Evolutionary conservation across 2,888 invertebrate genomes (phyloP).

Genomic region (Stenolophus ochropezus): DNA sequence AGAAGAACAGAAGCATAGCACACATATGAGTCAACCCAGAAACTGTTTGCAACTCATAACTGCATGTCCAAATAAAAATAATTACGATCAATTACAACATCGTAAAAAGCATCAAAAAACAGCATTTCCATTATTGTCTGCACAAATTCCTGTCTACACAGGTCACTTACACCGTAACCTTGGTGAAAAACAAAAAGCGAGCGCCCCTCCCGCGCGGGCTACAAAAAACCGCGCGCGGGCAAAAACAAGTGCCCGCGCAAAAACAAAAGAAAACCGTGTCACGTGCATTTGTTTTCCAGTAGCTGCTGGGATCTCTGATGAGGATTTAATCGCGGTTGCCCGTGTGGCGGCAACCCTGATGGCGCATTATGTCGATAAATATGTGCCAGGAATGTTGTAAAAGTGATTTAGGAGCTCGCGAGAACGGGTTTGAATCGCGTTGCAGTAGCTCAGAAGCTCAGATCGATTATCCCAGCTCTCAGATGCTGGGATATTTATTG

Average conservation of each 20-base stretch:
- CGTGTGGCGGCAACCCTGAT: conserved; percentile 23
- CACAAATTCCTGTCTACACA: conserved; percentile 55
- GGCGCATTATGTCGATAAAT: conserved; percentile 41
- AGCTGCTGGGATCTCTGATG: conserved; percentile 30
- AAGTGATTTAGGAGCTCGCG: conserved; percentile 24
- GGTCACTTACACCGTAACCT: conserved; percentile 58
- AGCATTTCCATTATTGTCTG: conserved; percentile 58
- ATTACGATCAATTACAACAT: conserved; percentile 42
- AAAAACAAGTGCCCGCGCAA: conserved; percentile 30
- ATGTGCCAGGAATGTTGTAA: conserved; percentile 42
- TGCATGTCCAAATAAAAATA: conserved; percentile 46
- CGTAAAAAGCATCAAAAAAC: conserved; percentile 33
- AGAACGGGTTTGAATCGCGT: conserved; percentile 27
- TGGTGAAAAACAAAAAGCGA: conserved; percentile 53
- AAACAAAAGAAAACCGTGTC: conserved; percentile 43
- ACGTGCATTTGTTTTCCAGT: conserved; percentile 52
- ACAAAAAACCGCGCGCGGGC: conserved; percentile 14
- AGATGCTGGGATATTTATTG: conserved; percentile 21
- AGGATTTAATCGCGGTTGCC: conserved; percentile 41
- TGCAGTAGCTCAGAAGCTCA: background rate
- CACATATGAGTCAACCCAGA: conserved; percentile 17
- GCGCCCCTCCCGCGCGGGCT: conserved; percentile 13
- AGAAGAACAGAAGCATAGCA: background rate
- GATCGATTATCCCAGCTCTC: conserved; percentile 1
- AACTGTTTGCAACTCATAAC: conserved; percentile 11